Percentiles rank a stretch among this genome's conserved stretches.
phyloP scores from a whole-genome alignment of 2,113 vertebrate genomes.

The Herpailurus yagouaroundi region DNA sequence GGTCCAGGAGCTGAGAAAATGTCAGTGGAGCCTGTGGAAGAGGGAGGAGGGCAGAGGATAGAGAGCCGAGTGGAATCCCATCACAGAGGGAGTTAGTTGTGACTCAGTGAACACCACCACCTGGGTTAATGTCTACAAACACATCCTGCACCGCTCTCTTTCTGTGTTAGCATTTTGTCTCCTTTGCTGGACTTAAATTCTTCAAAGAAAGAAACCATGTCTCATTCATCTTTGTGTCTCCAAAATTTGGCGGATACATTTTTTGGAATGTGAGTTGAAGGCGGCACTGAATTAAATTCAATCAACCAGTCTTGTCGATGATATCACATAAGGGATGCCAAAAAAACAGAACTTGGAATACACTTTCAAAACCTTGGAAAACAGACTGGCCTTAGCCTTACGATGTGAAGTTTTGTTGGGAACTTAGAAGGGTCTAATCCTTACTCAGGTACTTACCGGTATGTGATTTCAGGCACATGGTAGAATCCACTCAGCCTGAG shows the following conservation, averaged over 20 bases:
- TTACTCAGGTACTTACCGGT: neutral
- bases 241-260: neutral
- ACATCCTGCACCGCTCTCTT: neutral
- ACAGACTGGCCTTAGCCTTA: neutral
- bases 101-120: rapidly evolving
- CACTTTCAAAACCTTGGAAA: neutral
- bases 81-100: rapidly evolving
- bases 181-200: neutral
- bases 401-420: neutral
- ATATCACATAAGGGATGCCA: neutral
- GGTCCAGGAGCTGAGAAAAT: neutral
- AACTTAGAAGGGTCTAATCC: neutral
- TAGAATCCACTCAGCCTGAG: neutral
- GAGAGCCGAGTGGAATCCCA: rapidly evolving
- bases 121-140: neutral
- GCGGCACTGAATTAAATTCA: neutral
- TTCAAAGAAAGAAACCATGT: neutral
- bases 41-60: neutral
- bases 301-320: rapidly evolving
- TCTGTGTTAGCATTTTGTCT: neutral
- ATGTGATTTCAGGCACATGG: neutral
- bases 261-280: slow-evolving; percentile 11
- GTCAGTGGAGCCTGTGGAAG: rapidly evolving
- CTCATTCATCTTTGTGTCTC: neutral
- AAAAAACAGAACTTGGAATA: neutral